Evolutionary conservation across 2,113 vertebrate genomes (phyloP).

Genomic region (Melanerpes aurifrons): DNA sequence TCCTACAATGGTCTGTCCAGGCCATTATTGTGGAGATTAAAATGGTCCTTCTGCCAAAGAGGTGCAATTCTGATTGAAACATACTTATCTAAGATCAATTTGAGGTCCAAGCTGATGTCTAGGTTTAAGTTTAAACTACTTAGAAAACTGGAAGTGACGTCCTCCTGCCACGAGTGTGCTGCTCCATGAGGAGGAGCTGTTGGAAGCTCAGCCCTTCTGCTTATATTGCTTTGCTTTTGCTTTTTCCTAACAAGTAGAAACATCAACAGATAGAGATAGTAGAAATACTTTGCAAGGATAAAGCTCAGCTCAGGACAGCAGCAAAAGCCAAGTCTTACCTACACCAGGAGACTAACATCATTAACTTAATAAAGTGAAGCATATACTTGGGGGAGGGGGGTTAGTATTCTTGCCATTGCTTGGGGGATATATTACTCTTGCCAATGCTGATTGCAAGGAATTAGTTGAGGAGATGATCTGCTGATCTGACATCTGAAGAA

Average conservation of each 20-base stretch:
- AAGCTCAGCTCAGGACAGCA: background rate
- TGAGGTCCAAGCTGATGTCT: background rate
- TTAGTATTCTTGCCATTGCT: too few relatives aligned
- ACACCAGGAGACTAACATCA: background rate
- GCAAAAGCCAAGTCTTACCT: background rate
- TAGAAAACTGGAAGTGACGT: background rate
- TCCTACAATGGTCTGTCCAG: background rate
- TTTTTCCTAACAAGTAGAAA: background rate
- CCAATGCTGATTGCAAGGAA: background rate
- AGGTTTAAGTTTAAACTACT: background rate
- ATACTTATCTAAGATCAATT: background rate
- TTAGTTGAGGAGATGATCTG: background rate
- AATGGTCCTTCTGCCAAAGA: background rate
- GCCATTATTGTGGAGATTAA: background rate
- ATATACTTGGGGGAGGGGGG: too few relatives aligned
- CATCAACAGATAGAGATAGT: fast-evolving
- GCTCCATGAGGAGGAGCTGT: background rate
- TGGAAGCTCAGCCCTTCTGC: background rate
- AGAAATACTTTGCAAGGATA: background rate
- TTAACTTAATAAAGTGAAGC: background rate
- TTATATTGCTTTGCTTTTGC: background rate
- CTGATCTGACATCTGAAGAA: background rate
- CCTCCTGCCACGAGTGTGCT: background rate
- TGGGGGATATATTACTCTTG: background rate
- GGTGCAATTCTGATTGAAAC: background rate